Evolutionary conservation across 2,113 vertebrate genomes (phyloP), one percentile per base, ranked within the genome.

Genomic region (Alces alces): DNA sequence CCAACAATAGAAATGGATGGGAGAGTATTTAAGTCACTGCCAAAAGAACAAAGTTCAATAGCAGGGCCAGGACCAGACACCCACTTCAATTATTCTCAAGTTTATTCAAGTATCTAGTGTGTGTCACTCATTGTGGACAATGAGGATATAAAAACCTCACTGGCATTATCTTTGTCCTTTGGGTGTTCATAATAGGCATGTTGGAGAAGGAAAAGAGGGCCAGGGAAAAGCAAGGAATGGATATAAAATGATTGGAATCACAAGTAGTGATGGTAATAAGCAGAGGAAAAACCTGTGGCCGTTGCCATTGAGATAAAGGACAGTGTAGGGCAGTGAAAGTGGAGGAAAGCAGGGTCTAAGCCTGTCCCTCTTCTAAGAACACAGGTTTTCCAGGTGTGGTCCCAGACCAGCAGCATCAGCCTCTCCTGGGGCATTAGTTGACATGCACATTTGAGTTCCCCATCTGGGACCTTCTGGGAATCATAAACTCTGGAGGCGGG

Each of bases 21-120:
- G 21, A 93, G 50, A 70, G 5, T 57, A 84, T 87, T 90, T 87
- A 86, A 93, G n/a, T 95, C 70, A 36, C 52, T 76, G 57, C 23
- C 88, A 47, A 66, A 89, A 73, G 78, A 43, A 50, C 14, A 27
- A 55, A 39, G 36, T 50, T 76, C 73, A 76, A 43, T 6, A 87
- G 76, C 57, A 79, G 54, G 33, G 10, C 94, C 28, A 84, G 47
- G 87, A 84, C 15, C 45, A 93, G 25, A 50, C 10, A 36, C 13
- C 25, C 19, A 93, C 54, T 7, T 84, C 27, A 93, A 36, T 79
- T 33, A 87, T 66, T 82, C 16, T 91, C 1, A 0, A n/a, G n/a
- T 61, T 94, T 61, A 47, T 85, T 91, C 82, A 88, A 39, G 36
- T 25, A 58, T 57, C 57, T 61, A 8, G 5, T 61, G 36, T 50